These are phyloP conservation scores for Schlechtendalia chinensis DNA, from an alignment of 1,140 invertebrate genomes.

Conservation along the genomic window DNA sequence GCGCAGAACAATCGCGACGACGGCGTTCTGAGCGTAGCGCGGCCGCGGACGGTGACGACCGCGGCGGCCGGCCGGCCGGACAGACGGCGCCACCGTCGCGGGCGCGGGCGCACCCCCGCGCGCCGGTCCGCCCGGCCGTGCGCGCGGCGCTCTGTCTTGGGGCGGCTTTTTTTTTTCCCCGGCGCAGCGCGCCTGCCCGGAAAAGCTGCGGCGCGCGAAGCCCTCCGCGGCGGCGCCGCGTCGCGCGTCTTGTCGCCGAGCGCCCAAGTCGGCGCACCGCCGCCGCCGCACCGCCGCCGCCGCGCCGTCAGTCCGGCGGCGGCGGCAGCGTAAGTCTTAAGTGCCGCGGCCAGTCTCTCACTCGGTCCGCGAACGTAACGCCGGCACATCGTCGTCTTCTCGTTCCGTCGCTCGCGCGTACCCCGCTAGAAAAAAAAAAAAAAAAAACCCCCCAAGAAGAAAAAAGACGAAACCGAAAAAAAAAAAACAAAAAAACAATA, in stretches of 20 bases:
- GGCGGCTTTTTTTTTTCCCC: constrained; percentile 43
- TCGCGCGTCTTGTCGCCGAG: constrained; percentile 42
- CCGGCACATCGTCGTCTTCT: constrained; percentile 49
- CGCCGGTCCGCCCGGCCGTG: too few species aligned
- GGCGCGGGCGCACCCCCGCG: too few species aligned
- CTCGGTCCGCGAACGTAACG: constrained; percentile 49
- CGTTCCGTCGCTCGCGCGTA: constrained; percentile 36
- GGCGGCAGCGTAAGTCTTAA: constrained; percentile 42
- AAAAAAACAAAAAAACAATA: too few species aligned
- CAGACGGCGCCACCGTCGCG: neutral
- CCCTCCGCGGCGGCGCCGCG: constrained; percentile 37
- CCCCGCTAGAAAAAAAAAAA: too few species aligned
- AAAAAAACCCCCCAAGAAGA: neutral
- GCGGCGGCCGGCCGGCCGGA: neutral
- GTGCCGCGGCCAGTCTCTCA: constrained; percentile 42
- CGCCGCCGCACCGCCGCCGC: neutral
- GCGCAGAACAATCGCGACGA: neutral
- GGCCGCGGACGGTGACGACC: too few species aligned
- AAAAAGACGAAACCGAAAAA: too few species aligned
- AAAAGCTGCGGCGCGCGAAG: constrained; percentile 48
- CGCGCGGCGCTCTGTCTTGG: constrained; percentile 34
- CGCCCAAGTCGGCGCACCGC: constrained; percentile 29
- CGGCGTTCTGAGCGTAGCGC: neutral
- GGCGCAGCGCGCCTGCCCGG: constrained; percentile 43
- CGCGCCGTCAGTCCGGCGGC: neutral